These are phyloP conservation scores for Nemotelus nigrinus DNA, from an alignment of 2,888 invertebrate species.

Conservation along the genomic window DNA sequence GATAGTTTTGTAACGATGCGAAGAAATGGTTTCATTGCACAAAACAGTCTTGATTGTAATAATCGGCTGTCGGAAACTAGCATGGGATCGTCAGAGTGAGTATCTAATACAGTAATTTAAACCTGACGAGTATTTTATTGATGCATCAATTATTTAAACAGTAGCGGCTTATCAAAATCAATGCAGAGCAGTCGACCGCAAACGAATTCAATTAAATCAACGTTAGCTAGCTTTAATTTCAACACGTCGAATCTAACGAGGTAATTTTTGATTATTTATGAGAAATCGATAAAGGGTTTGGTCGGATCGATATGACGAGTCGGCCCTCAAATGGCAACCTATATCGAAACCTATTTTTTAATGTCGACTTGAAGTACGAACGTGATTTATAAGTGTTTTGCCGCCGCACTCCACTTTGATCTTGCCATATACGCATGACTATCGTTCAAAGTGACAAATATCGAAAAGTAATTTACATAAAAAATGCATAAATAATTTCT, in stretches of 20 bases:
- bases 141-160: conserved; percentile 51
- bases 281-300: too few relatives aligned
- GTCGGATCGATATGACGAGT: too few relatives aligned
- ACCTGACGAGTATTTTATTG: not conserved
- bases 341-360: too few relatives aligned
- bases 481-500: too few relatives aligned
- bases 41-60: conserved; percentile 62
- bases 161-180: conserved; percentile 65
- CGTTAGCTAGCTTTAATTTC: conserved; percentile 62
- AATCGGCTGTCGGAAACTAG: conserved; percentile 70
- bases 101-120: conserved; percentile 50
- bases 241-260: conserved; percentile 54
- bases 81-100: conserved; percentile 71
- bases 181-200: conserved; percentile 61
- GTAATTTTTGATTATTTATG: conserved; percentile 36
- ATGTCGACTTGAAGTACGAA: too few relatives aligned
- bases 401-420: too few relatives aligned
- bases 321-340: too few relatives aligned
- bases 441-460: too few relatives aligned
- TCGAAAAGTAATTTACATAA: too few relatives aligned
- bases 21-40: conserved; percentile 65
- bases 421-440: too few relatives aligned
- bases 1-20: conserved; percentile 70
- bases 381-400: too few relatives aligned
- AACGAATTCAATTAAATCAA: conserved; percentile 64